These are phyloP conservation scores for Sciurus niger DNA, from an alignment of 2,113 vertebrate species.

Conservation along the genomic window DNA sequence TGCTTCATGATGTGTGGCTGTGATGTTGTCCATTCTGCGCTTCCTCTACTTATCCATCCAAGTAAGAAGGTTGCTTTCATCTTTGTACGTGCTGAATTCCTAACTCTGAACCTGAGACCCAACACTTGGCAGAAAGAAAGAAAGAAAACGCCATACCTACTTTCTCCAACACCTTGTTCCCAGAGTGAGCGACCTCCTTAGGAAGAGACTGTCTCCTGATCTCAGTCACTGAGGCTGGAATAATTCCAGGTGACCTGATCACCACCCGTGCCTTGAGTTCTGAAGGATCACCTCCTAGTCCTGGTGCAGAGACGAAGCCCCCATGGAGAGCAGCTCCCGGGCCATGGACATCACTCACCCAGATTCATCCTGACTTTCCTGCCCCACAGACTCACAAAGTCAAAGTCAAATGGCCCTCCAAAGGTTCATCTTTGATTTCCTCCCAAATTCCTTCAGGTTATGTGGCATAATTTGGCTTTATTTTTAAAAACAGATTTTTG, in stretches of 20 bases:
- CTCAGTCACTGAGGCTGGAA: not conserved
- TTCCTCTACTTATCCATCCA: constrained; percentile 55
- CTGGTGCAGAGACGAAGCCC: fast-evolving
- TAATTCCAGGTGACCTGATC: too few species aligned
- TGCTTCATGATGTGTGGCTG: constrained; percentile 74
- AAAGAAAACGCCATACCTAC: not conserved
- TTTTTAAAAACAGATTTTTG: not conserved
- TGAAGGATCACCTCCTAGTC: too few species aligned
- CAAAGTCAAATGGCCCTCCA: too few species aligned
- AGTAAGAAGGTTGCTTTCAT: not conserved
- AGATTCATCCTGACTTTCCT: too few species aligned
- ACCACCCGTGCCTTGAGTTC: fast-evolving
- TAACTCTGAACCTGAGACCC: too few species aligned
- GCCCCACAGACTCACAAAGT: too few species aligned
- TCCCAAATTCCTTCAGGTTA: not conserved
- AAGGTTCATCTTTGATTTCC: not conserved
- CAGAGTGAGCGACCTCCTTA: not conserved
- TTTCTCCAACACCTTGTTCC: not conserved
- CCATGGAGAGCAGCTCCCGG: fast-evolving
- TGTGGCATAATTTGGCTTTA: not conserved
- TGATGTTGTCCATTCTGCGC: constrained; percentile 66
- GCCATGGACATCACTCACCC: not conserved
- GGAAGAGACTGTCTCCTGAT: not conserved
- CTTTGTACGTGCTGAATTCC: not conserved
- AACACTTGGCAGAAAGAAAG: not conserved